Conservation (phyloP, 2,797 vertebrate genomes). For the Gallinago stenura region DNA sequence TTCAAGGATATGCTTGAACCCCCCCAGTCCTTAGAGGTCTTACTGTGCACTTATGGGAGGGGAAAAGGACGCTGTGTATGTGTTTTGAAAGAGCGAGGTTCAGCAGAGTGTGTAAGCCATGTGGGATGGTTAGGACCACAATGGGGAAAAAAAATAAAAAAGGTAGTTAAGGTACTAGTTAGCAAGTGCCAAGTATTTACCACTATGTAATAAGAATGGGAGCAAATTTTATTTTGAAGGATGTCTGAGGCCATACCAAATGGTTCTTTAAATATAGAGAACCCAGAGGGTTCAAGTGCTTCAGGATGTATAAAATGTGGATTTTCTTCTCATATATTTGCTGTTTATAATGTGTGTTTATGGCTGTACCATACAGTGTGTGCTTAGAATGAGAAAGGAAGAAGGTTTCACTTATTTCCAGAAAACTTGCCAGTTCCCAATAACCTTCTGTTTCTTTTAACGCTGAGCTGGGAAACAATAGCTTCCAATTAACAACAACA, state of each 20-base stretch:
- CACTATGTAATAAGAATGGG: neutral
- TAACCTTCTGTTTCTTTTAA: conserved; percentile 21
- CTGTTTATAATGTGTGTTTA: conserved; percentile 67
- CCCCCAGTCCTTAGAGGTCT: neutral
- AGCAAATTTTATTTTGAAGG: conserved; percentile 22
- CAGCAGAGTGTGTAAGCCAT: conserved; percentile 6
- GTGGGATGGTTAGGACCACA: neutral
- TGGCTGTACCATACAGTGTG: neutral
- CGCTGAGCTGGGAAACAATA: neutral
- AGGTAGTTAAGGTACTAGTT: neutral
- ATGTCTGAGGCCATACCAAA: neutral
- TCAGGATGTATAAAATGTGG: conserved; percentile 69
- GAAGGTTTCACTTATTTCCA: conserved; percentile 56
- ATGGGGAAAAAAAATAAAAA: accelerated
- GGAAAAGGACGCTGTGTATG: neutral
- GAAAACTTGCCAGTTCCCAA: conserved; percentile 24
- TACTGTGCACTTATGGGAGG: neutral
- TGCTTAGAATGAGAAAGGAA: conserved; percentile 25
- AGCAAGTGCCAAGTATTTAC: conserved; percentile 52
- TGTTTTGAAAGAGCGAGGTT: neutral
- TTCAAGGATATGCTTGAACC: neutral
- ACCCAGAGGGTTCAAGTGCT: conserved; percentile 53
- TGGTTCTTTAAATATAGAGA: conserved; percentile 55
- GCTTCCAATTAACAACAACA: neutral
- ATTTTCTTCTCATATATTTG: conserved; percentile 65